Percentiles rank a stretch among this genome's conserved stretches.
Conservation (phyloP, 1,140 invertebrate genomes). For the Thaumetopoea pityocampa region DNA sequence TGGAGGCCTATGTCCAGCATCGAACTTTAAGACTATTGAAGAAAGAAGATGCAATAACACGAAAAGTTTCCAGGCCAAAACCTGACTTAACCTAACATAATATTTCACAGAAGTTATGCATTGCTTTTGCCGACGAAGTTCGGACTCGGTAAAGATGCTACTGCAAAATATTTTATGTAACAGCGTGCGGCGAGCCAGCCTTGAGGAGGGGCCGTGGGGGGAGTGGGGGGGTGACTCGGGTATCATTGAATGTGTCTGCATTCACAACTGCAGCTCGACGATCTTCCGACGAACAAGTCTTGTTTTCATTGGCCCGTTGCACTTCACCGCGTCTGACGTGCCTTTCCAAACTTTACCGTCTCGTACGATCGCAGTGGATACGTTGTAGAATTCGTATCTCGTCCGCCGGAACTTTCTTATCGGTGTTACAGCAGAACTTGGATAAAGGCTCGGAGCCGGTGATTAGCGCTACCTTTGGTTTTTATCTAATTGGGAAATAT, state of each 20-base stretch:
- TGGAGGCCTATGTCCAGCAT: no score
- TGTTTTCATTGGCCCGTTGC: constrained; percentile 43
- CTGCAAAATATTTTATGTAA: constrained; percentile 26
- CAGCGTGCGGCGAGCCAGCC: neutral
- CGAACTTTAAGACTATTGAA: no score
- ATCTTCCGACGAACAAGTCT: constrained; percentile 27
- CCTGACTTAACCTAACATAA: neutral
- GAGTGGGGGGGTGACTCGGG: constrained; percentile 12
- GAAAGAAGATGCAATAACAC: no score
- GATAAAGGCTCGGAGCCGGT: neutral
- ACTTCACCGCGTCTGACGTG: constrained; percentile 24
- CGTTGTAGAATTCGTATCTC: constrained; percentile 12
- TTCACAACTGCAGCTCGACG: constrained; percentile 26
- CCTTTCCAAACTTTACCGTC: constrained; percentile 24
- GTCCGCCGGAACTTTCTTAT: constrained; percentile 1
- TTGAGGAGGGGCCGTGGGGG: neutral
- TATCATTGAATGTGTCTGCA: constrained; percentile 40
- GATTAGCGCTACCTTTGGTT: no score
- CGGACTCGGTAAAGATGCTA: constrained; percentile 20
- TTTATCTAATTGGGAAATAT: no score
- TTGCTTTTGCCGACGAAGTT: constrained; percentile 17
- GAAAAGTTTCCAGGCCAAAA: no score
- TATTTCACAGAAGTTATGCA: constrained; percentile 1
- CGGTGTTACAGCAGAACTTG: neutral
- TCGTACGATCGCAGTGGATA: constrained; percentile 11